Percentiles rank a stretch among this genome's conserved stretches.
phyloP scores from a whole-genome alignment of 1,140 invertebrate genomes.

The Grapholita molesta region DNA sequence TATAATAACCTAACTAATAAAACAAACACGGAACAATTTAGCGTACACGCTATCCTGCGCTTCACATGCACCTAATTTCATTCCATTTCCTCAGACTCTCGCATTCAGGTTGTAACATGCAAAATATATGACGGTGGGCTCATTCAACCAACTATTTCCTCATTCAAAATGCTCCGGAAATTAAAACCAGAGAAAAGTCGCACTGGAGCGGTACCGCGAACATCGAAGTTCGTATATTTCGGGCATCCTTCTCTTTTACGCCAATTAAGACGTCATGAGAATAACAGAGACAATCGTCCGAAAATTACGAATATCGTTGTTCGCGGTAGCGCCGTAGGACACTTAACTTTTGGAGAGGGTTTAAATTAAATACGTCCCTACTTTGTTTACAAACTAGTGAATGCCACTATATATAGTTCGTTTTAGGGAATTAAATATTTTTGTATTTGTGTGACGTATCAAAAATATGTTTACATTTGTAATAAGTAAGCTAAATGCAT shows the following conservation, averaged over 20 bases:
- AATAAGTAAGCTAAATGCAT: too few species aligned
- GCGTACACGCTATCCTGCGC: conserved; percentile 25
- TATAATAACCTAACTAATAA: not conserved
- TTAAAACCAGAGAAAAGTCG: conserved; percentile 65
- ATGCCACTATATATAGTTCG: not conserved
- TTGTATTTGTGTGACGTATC: too few species aligned
- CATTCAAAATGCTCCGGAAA: conserved; percentile 58
- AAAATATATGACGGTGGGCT: conserved; percentile 10
- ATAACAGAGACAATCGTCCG: too few species aligned
- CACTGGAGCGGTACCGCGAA: too few species aligned
- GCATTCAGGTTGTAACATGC: not conserved
- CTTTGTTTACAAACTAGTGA: not conserved
- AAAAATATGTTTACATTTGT: not conserved
- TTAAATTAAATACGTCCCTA: conserved; percentile 46
- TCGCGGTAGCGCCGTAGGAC: too few species aligned
- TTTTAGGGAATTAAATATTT: not conserved
- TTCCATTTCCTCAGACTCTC: conserved; percentile 3
- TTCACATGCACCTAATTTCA: not conserved
- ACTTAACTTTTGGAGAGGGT: conserved; percentile 55
- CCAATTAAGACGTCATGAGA: too few species aligned
- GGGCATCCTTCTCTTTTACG: too few species aligned
- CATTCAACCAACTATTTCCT: conserved; percentile 58
- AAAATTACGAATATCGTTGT: too few species aligned
- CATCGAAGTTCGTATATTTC: too few species aligned
- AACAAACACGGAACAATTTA: conserved; percentile 16